Conservation (phyloP, 2,888 invertebrate species). For the Busseola fusca region DNA sequence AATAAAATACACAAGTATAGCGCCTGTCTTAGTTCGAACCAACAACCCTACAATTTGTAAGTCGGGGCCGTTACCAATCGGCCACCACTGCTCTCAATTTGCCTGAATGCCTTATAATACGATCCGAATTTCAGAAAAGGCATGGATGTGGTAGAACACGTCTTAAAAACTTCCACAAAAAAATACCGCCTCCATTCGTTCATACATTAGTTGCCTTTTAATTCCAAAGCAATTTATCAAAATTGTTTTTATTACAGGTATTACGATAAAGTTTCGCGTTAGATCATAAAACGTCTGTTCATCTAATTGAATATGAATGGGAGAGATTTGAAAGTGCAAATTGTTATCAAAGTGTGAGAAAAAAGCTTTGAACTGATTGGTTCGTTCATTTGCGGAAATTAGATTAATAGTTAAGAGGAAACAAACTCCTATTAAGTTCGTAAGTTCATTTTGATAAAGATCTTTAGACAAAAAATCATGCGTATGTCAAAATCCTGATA, state of each 20-base stretch:
- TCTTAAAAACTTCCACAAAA: not conserved
- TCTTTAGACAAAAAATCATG: too few relatives aligned
- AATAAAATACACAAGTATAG: too few relatives aligned
- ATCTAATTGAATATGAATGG: slow-evolving; percentile 46
- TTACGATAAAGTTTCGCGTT: slow-evolving; percentile 38
- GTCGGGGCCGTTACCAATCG: too few relatives aligned
- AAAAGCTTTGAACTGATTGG: slow-evolving; percentile 8
- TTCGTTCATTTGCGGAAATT: slow-evolving; percentile 30
- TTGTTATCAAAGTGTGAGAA: slow-evolving; percentile 43
- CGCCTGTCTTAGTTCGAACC: too few relatives aligned
- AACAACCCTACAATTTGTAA: too few relatives aligned
- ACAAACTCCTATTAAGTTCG: slow-evolving; percentile 5
- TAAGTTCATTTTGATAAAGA: too few relatives aligned
- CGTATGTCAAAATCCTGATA: too few relatives aligned
- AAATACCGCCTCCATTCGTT: not conserved
- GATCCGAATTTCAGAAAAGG: not conserved
- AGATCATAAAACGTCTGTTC: slow-evolving; percentile 38
- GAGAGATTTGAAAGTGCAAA: slow-evolving; percentile 51
- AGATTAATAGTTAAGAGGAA: slow-evolving; percentile 9
- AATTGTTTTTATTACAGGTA: slow-evolving; percentile 44
- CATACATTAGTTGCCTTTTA: not conserved
- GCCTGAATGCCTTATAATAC: not conserved
- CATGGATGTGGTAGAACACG: not conserved
- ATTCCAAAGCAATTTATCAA: slow-evolving; percentile 38
- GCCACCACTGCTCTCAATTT: too few relatives aligned